Base-by-base conservation (phyloP, 2,888 invertebrate genomes). In the Eumerus sabulonum region DNA sequence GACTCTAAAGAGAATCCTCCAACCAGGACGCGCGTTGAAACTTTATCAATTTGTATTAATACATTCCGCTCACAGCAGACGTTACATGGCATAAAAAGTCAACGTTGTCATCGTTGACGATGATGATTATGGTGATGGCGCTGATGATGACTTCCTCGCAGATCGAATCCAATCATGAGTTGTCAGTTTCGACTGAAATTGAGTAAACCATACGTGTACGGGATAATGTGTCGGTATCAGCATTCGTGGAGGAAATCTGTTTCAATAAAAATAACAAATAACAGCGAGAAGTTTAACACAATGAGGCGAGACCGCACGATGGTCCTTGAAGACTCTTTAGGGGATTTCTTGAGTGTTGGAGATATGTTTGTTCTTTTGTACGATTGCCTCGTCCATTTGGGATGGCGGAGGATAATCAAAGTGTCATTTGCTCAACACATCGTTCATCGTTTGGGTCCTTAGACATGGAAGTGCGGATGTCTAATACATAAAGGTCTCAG, bases 341-440 rank as follows among this genome's bases (percentile, higher is more conserved):
- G 27, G 27, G 27, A 27, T 27, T 27, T 27, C 27, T 7, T 38
- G 44, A 36, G 59, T 27, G n/a, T n/a, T n/a, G n/a, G n/a, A n/a
- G n/a, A n/a, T n/a, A n/a, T n/a, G n/a, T n/a, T n/a, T n/a, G n/a
- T 11, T 54, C 40, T 14, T 60, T 42, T 36, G 13, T 18, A 47
- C 67, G 77, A 77, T 77, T 77, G 67, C 72, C 63, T 77, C 72
- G 57, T 59, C 51, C 48, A 53, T 77, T 67, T 66, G 63, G 63
- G 72, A 72, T 77, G 77, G 67, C 57, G 72, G 66, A 72, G 63
- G 72, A 77, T 68, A 68, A 77, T 77, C 77, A 77, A 72, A 72
- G 63, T 77, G 63, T 77, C 72, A 77, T 72, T 68, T 54, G 72
- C 51, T 42, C 67, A 63, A 72, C 67, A 67, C 57, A 57, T 63